Evolutionary conservation across 2,797 vertebrate species (phyloP), one percentile per base, ranked within the genome.

Genomic region (Sebastes trivittatus): DNA sequence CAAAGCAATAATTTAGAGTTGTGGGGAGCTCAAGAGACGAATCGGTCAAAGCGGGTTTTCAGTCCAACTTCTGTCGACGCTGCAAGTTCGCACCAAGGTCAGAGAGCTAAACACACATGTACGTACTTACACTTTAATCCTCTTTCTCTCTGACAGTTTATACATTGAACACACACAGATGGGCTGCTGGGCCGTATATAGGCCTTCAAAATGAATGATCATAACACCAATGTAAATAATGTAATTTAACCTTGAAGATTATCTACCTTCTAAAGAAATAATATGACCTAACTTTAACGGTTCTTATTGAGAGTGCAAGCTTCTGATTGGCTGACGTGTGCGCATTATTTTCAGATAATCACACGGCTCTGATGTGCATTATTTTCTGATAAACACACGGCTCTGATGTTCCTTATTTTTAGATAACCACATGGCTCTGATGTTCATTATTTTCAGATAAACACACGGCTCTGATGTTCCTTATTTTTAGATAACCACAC

Each of bases 1-100:
- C 36, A 63, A 75, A 81, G 83, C 82, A 77, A 82, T 90, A 86
- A 94, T 92, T 94, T 91, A 89, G 85, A 75, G 65, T 59, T 80
- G 76, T 27, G 75, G 83, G 46, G 65, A 84, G 61, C 67, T 81
- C 77, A 27, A 58, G 64, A 80, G 78, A 83, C 66, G 71, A 88
- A 83, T 78, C 72, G 66, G 75, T 93, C 75, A 54, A 64, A 77
- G 72, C 65, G 46, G 73, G 72, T 75, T 83, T 90, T 87, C 61
- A 80, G 75, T 81, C 25, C 22, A 55, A 73, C 71, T 84, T 87
- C 67, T 92, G 89, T 83, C 63, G 74, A 87, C 70, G 81, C 59
- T 78, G 89, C 55, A 58, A 86, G 92, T 93, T 93, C 82, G 25
- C 1, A 18, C 3, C 4, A 8, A 89, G 90, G 85, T 93, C 91